Conservation (phyloP, 2,797 vertebrate species). For the Pteronotus mesoamericanus region DNA sequence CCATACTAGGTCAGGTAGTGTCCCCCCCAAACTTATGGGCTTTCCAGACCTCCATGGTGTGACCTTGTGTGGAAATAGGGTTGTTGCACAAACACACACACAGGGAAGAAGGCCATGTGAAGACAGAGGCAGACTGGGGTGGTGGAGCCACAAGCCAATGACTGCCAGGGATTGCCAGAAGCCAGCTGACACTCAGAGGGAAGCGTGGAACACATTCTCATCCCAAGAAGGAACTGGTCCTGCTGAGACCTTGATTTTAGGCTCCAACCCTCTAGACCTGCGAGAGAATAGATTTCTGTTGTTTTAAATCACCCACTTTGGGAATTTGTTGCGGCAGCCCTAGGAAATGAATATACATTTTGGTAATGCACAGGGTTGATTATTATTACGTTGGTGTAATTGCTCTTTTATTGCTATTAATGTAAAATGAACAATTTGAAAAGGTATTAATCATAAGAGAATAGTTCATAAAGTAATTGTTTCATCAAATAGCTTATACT, state of each 20-base stretch:
- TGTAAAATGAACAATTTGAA: neutral
- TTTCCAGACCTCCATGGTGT: neutral
- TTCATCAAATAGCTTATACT: neutral
- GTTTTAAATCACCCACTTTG: neutral
- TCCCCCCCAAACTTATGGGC: neutral
- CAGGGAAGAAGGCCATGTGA: accelerated
- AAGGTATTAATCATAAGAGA: neutral
- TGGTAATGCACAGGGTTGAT: neutral
- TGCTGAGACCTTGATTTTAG: neutral
- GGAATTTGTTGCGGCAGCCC: neutral
- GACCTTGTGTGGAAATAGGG: neutral
- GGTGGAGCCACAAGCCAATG: neutral
- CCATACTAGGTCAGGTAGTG: neutral
- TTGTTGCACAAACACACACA: neutral
- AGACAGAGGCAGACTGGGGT: neutral
- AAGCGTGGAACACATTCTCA: neutral
- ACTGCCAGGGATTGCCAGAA: neutral
- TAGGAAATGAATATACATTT: neutral
- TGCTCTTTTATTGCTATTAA: neutral
- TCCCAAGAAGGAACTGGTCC: neutral
- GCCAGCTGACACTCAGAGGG: accelerated
- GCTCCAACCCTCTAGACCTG: neutral
- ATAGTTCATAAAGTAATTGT: neutral
- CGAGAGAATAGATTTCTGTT: neutral
- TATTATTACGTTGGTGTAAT: neutral